Conservation (phyloP, 2,113 vertebrate species). For the Mormyrus lacerda region DNA sequence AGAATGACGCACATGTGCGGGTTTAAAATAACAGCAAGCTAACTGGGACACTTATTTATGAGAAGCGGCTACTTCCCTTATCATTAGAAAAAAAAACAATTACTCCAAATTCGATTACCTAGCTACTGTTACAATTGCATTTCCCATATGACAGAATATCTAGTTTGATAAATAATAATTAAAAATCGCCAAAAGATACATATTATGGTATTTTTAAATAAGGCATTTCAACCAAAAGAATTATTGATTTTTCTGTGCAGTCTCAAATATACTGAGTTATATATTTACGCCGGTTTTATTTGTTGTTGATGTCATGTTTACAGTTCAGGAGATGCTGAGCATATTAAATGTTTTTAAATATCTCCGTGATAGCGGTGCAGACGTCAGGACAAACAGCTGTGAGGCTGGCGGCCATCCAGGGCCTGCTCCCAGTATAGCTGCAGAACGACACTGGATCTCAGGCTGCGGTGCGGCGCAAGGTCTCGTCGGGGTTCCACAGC, state of each 20-base stretch:
- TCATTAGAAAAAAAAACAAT: background rate
- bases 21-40: background rate
- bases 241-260: background rate
- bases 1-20: background rate
- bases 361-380: background rate
- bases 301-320: slow-evolving; percentile 1
- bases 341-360: background rate
- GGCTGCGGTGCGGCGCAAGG: background rate
- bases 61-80: background rate
- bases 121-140: background rate
- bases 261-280: background rate
- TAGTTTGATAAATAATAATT: background rate
- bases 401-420: background rate
- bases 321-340: background rate
- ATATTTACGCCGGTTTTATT: background rate
- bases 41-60: background rate
- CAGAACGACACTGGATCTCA: background rate
- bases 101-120: background rate
- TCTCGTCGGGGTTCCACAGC: background rate
- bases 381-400: background rate
- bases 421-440: background rate
- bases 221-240: background rate
- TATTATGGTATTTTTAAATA: background rate
- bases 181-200: background rate
- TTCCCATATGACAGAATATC: background rate